Evolutionary conservation across 2,113 vertebrate genomes (phyloP).

Genomic region (Gymnogyps californianus): DNA sequence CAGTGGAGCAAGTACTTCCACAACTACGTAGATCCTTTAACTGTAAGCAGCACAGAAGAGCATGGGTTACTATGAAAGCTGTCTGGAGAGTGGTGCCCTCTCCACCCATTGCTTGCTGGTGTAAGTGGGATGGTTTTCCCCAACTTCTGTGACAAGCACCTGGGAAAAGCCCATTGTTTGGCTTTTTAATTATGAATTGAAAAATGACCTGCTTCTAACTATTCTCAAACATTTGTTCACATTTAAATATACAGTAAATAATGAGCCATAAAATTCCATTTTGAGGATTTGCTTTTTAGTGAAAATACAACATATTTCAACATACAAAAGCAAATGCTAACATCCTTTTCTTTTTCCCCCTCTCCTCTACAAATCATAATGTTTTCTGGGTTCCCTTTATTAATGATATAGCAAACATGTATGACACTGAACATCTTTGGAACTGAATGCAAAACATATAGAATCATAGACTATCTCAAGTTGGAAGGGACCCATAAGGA

Average conservation of each 20-base stretch:
- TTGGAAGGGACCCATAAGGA: neutral
- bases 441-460: neutral
- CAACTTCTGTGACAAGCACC: neutral
- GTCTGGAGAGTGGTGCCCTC: neutral
- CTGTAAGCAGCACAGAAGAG: neutral
- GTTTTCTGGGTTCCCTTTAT: neutral
- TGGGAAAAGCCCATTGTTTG: neutral
- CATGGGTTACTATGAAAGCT: neutral
- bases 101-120: neutral
- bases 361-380: neutral
- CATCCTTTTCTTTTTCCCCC: neutral
- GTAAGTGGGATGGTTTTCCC: neutral
- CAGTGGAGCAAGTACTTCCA: neutral
- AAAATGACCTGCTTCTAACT: neutral
- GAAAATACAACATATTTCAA: neutral
- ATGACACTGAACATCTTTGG: neutral
- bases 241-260: neutral
- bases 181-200: neutral
- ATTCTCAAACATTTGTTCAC: neutral
- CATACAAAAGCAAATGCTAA: neutral
- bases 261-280: neutral
- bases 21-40: neutral
- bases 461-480: neutral
- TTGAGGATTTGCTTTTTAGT: neutral
- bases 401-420: neutral